Evolutionary conservation across 2,888 invertebrate genomes (phyloP).

Genomic region (Noctua comes): DNA sequence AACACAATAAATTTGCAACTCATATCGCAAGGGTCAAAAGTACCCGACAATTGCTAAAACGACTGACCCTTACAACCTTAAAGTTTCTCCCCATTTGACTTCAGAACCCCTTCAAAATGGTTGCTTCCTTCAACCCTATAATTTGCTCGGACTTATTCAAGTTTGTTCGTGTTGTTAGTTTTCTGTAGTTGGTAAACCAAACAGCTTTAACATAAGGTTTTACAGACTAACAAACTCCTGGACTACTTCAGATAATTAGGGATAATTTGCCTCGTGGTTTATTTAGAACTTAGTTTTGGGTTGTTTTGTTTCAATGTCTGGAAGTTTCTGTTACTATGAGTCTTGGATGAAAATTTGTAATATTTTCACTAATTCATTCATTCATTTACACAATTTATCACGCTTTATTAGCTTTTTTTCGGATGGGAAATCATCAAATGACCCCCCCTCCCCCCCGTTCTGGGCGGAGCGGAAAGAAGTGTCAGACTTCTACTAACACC

Average conservation of each 20-base stretch:
- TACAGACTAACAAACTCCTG: conserved; percentile 27
- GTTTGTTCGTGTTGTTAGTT: conserved; percentile 44
- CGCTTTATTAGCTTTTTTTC: too few relatives aligned
- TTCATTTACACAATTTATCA: too few relatives aligned
- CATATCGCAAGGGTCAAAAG: conserved; percentile 39
- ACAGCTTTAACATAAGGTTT: conserved; percentile 24
- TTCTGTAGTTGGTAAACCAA: conserved; percentile 40
- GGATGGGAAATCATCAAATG: too few relatives aligned
- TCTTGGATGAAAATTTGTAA: too few relatives aligned
- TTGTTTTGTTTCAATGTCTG: conserved; percentile 8
- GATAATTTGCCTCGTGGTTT: conserved; percentile 19
- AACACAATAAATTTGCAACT: conserved; percentile 51
- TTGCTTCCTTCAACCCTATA: conserved; percentile 52
- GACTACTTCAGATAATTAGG: conserved; percentile 35
- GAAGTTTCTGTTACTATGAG: neutral
- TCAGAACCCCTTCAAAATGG: conserved; percentile 51
- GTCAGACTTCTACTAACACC: too few relatives aligned
- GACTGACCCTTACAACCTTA: conserved; percentile 53
- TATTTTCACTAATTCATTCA: too few relatives aligned
- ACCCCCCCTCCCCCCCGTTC: too few relatives aligned
- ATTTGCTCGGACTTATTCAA: conserved; percentile 56
- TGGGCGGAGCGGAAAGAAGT: too few relatives aligned
- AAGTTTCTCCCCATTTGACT: conserved; percentile 56
- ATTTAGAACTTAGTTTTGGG: conserved; percentile 21
- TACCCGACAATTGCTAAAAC: conserved; percentile 52